These are phyloP conservation scores for Takifugu flavidus DNA, from an alignment of 2,113 vertebrate genomes.

Conservation along the genomic window DNA sequence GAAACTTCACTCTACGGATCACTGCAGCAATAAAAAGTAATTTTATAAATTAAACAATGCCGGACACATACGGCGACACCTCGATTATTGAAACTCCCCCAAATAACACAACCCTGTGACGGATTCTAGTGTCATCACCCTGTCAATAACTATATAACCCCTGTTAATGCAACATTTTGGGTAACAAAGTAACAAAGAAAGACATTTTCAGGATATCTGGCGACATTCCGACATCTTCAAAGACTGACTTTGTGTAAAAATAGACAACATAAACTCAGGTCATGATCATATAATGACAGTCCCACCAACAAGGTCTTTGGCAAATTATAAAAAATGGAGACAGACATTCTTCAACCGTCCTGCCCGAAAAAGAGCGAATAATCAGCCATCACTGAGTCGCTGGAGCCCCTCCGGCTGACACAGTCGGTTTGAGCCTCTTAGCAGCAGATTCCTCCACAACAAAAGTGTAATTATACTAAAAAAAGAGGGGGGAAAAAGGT, in stretches of 20 bases:
- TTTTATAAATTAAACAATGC: background rate
- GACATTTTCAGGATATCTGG: too few species aligned
- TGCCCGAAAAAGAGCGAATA: background rate
- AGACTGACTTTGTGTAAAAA: background rate
- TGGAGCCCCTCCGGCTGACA: conserved; percentile 17
- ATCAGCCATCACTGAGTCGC: conserved; percentile 36
- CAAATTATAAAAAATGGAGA: background rate
- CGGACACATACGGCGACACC: background rate
- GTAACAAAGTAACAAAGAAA: too few species aligned
- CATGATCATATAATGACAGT: too few species aligned
- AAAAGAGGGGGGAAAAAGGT: conserved; percentile 2
- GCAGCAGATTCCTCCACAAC: conserved; percentile 67
- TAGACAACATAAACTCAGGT: background rate
- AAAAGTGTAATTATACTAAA: conserved; percentile 75
- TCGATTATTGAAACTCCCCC: background rate
- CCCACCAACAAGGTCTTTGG: conserved; percentile 8
- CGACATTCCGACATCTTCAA: background rate
- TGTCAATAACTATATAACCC: too few species aligned
- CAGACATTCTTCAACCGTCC: too few species aligned
- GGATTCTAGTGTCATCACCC: too few species aligned
- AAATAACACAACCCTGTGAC: too few species aligned
- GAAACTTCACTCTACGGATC: background rate
- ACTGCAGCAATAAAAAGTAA: background rate
- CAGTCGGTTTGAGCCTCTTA: conserved; percentile 52
- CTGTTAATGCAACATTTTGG: too few species aligned